phyloP scores from a whole-genome alignment of 2,797 vertebrate genomes.

The Aselliscus stoliczkanus region DNA sequence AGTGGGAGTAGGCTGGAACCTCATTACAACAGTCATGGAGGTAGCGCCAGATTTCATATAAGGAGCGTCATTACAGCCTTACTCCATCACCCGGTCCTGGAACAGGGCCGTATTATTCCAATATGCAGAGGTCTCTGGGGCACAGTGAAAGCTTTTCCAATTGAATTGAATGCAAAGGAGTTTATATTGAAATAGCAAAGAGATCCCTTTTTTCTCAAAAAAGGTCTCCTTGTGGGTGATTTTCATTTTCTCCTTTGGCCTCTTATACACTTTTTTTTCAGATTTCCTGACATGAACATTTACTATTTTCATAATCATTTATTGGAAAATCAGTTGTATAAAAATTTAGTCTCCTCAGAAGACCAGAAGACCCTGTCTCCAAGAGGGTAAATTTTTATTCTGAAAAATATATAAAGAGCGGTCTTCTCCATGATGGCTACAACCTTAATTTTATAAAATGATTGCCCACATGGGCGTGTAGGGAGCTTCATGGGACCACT shows the following conservation, averaged over 20 bases:
- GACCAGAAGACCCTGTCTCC: neutral
- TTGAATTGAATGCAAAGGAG: slow-evolving; percentile 33
- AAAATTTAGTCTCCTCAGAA: slow-evolving; percentile 9
- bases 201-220: neutral
- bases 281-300: slow-evolving; percentile 19
- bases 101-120: neutral
- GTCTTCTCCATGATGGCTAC: neutral
- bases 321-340: slow-evolving; percentile 46
- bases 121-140: neutral
- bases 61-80: neutral
- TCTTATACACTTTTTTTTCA: neutral
- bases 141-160: neutral
- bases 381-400: slow-evolving; percentile 23
- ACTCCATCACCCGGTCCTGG: neutral
- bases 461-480: too few relatives aligned
- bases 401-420: neutral
- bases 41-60: neutral
- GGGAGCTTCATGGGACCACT: neutral
- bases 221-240: neutral
- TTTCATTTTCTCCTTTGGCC: slow-evolving; percentile 49
- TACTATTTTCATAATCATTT: slow-evolving; percentile 56
- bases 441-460: neutral
- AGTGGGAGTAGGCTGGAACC: neutral
- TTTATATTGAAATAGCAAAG: slow-evolving; percentile 51
- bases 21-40: neutral